A percentile compares a stretch with the other conserved stretches of the same genome.
These are phyloP conservation scores for Enteromius trimaculatus DNA, from an alignment of 2,797 vertebrate species.

Conservation along the genomic window DNA sequence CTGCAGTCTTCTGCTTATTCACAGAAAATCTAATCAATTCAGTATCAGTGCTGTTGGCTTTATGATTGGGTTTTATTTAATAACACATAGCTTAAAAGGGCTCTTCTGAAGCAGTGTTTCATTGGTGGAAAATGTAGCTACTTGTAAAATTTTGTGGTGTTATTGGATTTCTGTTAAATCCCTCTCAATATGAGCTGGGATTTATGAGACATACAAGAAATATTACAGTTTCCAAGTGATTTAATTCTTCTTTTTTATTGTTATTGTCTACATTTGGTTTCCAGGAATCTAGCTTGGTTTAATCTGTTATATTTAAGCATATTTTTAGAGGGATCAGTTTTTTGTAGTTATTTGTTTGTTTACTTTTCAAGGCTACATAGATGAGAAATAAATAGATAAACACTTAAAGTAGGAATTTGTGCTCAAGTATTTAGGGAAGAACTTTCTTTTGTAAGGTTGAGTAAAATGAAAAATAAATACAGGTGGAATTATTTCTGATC, in stretches of 20 bases:
- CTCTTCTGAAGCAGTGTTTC: conserved; percentile 31
- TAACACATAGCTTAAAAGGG: conserved; percentile 23
- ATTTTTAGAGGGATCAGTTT: background rate
- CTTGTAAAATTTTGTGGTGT: conserved; percentile 43
- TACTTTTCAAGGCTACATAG: background rate
- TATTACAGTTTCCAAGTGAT: conserved; percentile 47
- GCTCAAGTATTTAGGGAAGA: background rate
- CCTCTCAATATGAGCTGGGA: conserved; percentile 29
- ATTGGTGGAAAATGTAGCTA: conserved; percentile 45
- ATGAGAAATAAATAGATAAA: background rate
- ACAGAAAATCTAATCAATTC: conserved; percentile 21
- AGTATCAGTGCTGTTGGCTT: background rate
- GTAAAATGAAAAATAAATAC: background rate
- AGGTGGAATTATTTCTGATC: too few species aligned
- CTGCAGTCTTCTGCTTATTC: background rate
- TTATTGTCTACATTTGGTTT: conserved; percentile 41
- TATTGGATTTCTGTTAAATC: conserved; percentile 51
- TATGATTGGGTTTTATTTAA: conserved; percentile 41
- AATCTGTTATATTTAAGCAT: conserved; percentile 1
- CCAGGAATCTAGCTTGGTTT: conserved; percentile 20
- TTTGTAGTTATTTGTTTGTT: background rate
- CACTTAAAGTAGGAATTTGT: background rate
- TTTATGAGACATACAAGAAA: conserved; percentile 49
- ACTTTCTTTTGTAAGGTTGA: background rate
- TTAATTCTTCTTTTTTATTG: conserved; percentile 45